Percentiles rank a stretch among this genome's conserved stretches.
Conservation (phyloP, 2,888 invertebrate species). For the Chymomyza caudatula region DNA sequence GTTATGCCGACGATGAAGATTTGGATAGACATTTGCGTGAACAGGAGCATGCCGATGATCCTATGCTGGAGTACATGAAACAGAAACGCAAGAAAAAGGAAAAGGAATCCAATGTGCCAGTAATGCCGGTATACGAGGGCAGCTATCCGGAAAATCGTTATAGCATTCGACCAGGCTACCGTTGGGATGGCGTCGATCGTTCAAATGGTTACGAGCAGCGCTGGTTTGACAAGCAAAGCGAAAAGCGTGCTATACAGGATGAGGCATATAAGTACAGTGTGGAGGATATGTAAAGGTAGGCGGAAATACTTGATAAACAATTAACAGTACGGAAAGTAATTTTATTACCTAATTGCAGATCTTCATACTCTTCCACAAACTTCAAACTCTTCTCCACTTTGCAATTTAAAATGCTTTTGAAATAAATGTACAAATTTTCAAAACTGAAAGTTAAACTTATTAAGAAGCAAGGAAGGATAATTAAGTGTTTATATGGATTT, state of each 20-base stretch:
- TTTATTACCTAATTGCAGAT: not conserved
- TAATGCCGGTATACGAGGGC: conserved; percentile 88
- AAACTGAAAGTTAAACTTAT: not conserved
- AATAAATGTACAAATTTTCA: not conserved
- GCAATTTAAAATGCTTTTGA: not conserved
- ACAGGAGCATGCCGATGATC: conserved; percentile 91
- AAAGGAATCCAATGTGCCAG: conserved; percentile 80
- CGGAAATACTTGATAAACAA: not conserved
- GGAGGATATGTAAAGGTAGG: conserved; percentile 88
- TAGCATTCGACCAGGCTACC: conserved; percentile 93
- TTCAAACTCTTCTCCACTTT: too few species aligned
- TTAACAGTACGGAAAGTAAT: not conserved
- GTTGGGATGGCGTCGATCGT: conserved; percentile 99
- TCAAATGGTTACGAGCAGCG: conserved; percentile 97
- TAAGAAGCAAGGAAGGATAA: not conserved
- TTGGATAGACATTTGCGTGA: conserved; percentile 87
- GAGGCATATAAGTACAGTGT: conserved; percentile 96
- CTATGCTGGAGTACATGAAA: conserved; percentile 93
- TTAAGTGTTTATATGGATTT: too few species aligned
- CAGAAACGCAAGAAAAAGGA: conserved; percentile 78
- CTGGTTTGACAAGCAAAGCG: conserved; percentile 88
- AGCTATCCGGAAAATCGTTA: conserved; percentile 94
- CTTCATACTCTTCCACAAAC: too few species aligned
- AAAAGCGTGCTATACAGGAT: conserved; percentile 86
- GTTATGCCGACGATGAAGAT: conserved; percentile 92